A percentile compares a stretch with the other conserved stretches of the same genome.
These are phyloP conservation scores for Rhagoletis pomonella DNA, from an alignment of 1,140 invertebrate genomes.

Conservation along the genomic window DNA sequence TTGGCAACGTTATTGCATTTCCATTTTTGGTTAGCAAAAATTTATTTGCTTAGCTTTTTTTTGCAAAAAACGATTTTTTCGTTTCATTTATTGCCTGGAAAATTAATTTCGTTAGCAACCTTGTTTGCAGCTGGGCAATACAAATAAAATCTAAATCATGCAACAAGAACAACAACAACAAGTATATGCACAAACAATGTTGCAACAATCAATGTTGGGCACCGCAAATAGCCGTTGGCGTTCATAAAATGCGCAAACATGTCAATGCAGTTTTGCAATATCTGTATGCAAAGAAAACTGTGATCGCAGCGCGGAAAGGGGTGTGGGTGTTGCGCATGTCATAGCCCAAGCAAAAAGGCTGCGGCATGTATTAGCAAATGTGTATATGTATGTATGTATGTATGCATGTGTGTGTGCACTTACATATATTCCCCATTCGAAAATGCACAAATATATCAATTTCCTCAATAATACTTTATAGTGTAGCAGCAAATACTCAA, in stretches of 20 bases:
- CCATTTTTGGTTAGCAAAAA: slow-evolving; percentile 38
- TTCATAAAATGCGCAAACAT: slow-evolving; percentile 51
- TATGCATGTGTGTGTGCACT: background rate
- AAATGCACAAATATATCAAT: slow-evolving; percentile 25
- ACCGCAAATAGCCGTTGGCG: slow-evolving; percentile 41
- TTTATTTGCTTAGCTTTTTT: background rate
- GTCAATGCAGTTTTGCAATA: slow-evolving; percentile 37
- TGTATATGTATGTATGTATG: background rate
- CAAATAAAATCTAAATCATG: slow-evolving; percentile 51
- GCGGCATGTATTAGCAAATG: too few species aligned
- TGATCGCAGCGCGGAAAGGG: too few species aligned
- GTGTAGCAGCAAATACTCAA: background rate
- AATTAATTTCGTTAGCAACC: slow-evolving; percentile 45
- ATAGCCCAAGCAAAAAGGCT: too few species aligned
- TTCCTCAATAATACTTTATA: slow-evolving; percentile 33
- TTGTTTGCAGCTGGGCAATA: slow-evolving; percentile 38
- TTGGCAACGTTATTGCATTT: slow-evolving; percentile 45
- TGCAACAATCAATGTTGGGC: slow-evolving; percentile 36
- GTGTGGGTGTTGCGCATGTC: background rate
- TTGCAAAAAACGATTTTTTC: background rate
- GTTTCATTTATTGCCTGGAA: slow-evolving; percentile 19
- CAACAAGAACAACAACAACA: background rate
- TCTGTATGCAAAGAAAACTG: background rate
- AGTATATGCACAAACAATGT: slow-evolving; percentile 11
- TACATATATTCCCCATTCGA: background rate